Percentiles rank a stretch among this genome's conserved stretches.
Conservation (phyloP, 2,113 vertebrate species). For the Physeter macrocephalus region DNA sequence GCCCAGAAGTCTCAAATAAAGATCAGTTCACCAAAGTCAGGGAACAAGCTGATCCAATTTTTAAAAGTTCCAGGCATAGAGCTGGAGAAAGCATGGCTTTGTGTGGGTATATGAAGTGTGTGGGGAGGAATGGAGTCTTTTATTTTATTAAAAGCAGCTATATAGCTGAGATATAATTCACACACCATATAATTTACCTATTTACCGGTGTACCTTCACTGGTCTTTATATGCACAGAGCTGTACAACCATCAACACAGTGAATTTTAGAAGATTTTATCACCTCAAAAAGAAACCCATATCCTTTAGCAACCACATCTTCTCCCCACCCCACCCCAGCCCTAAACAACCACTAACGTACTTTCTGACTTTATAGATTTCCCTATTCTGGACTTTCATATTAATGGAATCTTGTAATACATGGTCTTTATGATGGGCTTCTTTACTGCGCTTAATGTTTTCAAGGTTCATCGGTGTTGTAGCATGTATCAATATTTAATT, state of each 20-base stretch:
- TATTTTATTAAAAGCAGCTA: not conserved
- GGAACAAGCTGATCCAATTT: not conserved
- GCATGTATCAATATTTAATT: not conserved
- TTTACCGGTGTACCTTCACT: not conserved
- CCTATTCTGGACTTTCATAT: not conserved
- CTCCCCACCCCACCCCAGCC: not conserved
- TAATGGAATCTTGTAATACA: not conserved
- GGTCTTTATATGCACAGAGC: not conserved
- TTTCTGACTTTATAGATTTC: not conserved
- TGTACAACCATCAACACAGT: not conserved
- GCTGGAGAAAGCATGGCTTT: conserved; percentile 39
- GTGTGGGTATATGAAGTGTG: not conserved
- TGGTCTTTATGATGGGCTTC: not conserved
- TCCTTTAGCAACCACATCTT: not conserved
- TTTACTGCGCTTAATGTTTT: not conserved
- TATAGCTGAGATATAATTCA: not conserved
- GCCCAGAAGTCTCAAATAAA: conserved; percentile 11
- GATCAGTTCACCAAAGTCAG: conserved; percentile 21
- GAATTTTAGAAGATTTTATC: not conserved
- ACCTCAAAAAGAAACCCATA: not conserved
- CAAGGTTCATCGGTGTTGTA: not conserved
- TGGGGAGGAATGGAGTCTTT: not conserved
- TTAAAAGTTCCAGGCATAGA: not conserved
- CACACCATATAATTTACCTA: not conserved
- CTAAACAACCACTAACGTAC: not conserved